These are phyloP conservation scores for Enteromius paludinosus DNA, from an alignment of 2,797 vertebrate species.

Conservation along the genomic window DNA sequence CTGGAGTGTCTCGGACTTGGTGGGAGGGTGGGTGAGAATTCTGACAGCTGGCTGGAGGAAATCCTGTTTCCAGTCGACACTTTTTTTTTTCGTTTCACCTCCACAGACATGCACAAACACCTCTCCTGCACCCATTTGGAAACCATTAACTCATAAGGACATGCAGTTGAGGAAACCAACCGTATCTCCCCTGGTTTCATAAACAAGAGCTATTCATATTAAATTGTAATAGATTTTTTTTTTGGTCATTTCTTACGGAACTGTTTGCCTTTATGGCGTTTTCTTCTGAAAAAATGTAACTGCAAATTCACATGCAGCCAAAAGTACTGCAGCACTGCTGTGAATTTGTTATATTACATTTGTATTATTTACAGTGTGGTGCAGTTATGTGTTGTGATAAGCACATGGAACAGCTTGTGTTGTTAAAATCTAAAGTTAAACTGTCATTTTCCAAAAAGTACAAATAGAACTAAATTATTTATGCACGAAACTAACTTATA, in stretches of 20 bases:
- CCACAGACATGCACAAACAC: constrained; percentile 34
- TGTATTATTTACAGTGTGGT: neutral
- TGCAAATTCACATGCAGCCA: neutral
- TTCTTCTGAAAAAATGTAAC: too few species aligned
- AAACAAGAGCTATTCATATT: constrained; percentile 2
- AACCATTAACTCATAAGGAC: constrained; percentile 28
- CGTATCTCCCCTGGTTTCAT: constrained; percentile 2
- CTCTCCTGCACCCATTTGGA: constrained; percentile 39
- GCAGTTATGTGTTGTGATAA: neutral
- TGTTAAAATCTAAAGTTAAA: neutral
- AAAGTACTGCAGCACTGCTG: too few species aligned
- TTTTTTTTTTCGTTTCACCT: constrained; percentile 19
- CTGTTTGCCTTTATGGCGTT: neutral
- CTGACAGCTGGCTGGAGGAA: constrained; percentile 51
- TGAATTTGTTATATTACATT: neutral
- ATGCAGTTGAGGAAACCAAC: constrained; percentile 11
- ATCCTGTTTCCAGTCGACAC: constrained; percentile 51
- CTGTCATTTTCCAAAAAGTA: neutral
- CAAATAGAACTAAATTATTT: neutral
- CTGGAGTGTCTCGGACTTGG: neutral
- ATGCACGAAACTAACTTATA: neutral
- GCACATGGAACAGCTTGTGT: neutral
- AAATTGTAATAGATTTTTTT: neutral
- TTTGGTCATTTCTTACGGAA: neutral
- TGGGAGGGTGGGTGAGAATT: constrained; percentile 29